Evolutionary conservation across 1,140 invertebrate genomes (phyloP).

Genomic region (Papilio glaucus): DNA sequence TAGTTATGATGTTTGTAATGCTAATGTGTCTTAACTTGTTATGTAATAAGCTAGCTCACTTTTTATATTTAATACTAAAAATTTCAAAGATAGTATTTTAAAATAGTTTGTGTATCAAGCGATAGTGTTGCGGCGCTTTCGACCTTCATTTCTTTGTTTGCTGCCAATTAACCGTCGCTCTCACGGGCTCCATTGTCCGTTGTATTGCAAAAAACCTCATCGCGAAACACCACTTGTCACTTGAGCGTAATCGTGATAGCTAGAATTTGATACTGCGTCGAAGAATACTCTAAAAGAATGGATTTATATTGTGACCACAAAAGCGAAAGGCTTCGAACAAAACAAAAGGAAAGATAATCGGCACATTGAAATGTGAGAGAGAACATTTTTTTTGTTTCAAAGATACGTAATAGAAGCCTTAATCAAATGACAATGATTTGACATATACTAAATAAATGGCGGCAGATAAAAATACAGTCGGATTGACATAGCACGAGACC

Average conservation of each 20-base stretch:
- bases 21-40: too few relatives aligned
- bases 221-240: constrained; percentile 28
- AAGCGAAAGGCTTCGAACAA: constrained; percentile 1
- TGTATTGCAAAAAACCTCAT: constrained; percentile 24
- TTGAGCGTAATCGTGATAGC: neutral
- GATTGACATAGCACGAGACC: too few relatives aligned
- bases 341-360: too few relatives aligned
- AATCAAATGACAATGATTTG: too few relatives aligned
- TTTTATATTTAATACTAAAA: neutral
- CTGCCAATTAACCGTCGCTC: constrained; percentile 30
- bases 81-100: constrained; percentile 1
- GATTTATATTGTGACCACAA: neutral
- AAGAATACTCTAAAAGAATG: neutral
- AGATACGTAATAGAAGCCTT: neutral
- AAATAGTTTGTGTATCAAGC: neutral
- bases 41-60: neutral
- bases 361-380: neutral
- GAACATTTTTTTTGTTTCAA: neutral
- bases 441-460: too few relatives aligned
- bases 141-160: constrained; percentile 21
- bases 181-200: constrained; percentile 28
- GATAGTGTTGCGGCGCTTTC: constrained; percentile 21
- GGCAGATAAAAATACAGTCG: too few relatives aligned
- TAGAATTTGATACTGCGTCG: neutral
- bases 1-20: too few relatives aligned